Percentiles rank a stretch among this genome's conserved stretches.
phyloP scores from a whole-genome alignment of 2,888 invertebrate species.

The Oxycera nigricornis region DNA sequence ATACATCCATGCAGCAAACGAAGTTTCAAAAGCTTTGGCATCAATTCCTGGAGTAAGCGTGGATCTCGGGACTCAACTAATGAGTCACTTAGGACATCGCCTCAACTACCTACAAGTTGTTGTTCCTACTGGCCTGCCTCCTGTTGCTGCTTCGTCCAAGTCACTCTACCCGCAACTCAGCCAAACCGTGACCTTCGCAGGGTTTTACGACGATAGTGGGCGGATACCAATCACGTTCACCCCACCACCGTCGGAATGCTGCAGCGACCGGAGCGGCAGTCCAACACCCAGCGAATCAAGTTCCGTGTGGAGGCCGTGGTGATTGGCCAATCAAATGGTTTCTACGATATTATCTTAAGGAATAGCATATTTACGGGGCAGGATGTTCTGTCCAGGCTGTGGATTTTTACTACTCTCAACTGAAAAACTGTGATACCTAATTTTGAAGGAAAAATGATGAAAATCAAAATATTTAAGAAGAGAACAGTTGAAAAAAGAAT shows the following conservation, averaged over 20 bases:
- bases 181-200: not conserved
- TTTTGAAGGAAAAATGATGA: constrained; percentile 11
- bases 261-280: constrained; percentile 58
- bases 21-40: constrained; percentile 85
- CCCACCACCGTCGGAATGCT: constrained; percentile 61
- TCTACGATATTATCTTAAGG: not conserved
- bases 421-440: constrained; percentile 33
- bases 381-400: constrained; percentile 35
- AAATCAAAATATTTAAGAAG: constrained; percentile 10
- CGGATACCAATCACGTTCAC: constrained; percentile 54
- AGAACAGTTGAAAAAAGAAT: constrained; percentile 1
- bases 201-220: constrained; percentile 42
- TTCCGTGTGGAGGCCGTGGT: constrained; percentile 61
- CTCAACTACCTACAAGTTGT: constrained; percentile 68
- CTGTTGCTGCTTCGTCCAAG: not conserved
- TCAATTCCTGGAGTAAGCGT: constrained; percentile 88
- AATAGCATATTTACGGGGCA: not conserved
- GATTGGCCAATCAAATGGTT: constrained; percentile 46
- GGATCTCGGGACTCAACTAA: constrained; percentile 83
- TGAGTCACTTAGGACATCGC: constrained; percentile 89
- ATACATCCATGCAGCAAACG: constrained; percentile 88
- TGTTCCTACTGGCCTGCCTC: constrained; percentile 54
- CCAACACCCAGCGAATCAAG: constrained; percentile 59
- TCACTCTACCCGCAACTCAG: constrained; percentile 41
- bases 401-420: constrained; percentile 22